Evolutionary conservation across 2,113 vertebrate genomes (phyloP), one percentile per base, ranked within the genome.

Genomic region (Oophaga pumilio): DNA sequence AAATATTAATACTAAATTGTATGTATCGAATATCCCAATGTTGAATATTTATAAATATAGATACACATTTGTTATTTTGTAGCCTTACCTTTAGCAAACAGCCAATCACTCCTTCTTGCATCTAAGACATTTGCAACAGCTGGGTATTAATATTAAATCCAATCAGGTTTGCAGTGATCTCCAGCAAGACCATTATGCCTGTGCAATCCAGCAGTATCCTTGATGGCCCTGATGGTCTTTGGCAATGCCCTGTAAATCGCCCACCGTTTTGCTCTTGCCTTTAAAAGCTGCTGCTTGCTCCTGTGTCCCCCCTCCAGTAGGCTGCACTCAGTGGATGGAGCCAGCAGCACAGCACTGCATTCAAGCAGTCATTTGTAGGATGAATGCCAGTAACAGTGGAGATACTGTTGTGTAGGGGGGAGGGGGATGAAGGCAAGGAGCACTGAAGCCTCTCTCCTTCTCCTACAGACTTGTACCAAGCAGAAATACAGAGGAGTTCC

Each of bases 351-450:
- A 76, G 62, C 85, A 86, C 85, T 86, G 85, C 85, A 86, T 86
- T 86, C 85, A 86, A 78, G 85, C 85, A 86, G 74, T 86, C 73
- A 86, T 78, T 78, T 86, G 85, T 56, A 86, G 74, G 74, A 86
- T 76, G 64, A 78, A 85, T 77, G 84, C 84, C 73, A 85, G 74
- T 64, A 85, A 85, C 84, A 62, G 73, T 77, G 74, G 71, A 77
- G 59, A 86, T 78, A 78, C 71, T 86, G 85, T 60, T 86, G 57
- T 78, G 74, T 68, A 78, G 59, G 60, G 74, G 84, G 74, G 85
- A 28, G 15, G 78, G 43, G 76, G 59, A 66, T 33, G 43, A 14
- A 52, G 59, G 74, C 14, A 68, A 78, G 12, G 56, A 62, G 59
- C 74, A 53, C 43, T 66, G 49, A 76, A 20, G 59, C 74, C 28